A percentile compares a stretch with the other conserved stretches of the same genome.
Evolutionary conservation across 2,113 vertebrate genomes (phyloP).

Genomic region (Microtus oregoni): DNA sequence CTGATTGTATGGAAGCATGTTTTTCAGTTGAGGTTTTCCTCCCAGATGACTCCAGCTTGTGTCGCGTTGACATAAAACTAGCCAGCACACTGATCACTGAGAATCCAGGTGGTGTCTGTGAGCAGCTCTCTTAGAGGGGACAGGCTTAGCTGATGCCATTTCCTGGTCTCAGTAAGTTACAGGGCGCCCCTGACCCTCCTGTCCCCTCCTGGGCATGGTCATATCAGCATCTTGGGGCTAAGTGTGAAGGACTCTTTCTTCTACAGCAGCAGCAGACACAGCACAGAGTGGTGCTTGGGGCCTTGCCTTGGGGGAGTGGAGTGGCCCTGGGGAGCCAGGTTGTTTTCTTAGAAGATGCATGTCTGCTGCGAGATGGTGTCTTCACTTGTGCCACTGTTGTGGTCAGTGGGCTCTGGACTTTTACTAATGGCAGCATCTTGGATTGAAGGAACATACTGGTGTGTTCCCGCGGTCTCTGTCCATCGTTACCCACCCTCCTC

Average conservation of each 20-base stretch:
- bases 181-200: not conserved
- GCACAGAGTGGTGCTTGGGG: not conserved
- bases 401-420: not conserved
- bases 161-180: not conserved
- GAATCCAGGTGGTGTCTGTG: fast-evolving
- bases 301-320: not conserved
- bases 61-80: not conserved
- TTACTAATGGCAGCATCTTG: not conserved
- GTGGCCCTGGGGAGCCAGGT: not conserved
- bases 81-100: not conserved
- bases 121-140: not conserved
- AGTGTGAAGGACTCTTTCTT: not conserved
- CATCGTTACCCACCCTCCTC: not conserved
- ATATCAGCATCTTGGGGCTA: not conserved
- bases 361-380: not conserved
- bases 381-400: not conserved
- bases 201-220: not conserved
- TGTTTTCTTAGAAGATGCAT: not conserved
- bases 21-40: not conserved
- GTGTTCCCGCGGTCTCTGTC: not conserved
- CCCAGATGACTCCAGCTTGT: not conserved
- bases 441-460: not conserved
- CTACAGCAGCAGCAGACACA: no score
- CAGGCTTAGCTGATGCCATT: not conserved
- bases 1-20: no score